Base-by-base conservation (phyloP, 2,888 invertebrate species). In the Drosophila ustulata region DNA sequence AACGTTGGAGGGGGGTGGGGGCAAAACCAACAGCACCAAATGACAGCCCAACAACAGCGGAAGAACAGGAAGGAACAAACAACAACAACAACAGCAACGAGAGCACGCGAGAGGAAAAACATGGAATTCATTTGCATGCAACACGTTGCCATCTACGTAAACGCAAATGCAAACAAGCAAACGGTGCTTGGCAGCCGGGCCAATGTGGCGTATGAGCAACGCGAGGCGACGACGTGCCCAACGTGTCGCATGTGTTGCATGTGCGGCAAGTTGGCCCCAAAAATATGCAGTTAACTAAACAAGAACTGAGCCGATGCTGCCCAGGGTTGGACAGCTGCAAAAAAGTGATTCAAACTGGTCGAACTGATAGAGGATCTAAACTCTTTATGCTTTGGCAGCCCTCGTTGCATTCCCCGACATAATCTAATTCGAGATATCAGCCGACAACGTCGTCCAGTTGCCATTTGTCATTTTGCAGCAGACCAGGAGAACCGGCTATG, bases 81-180 rank as follows among this genome's bases (percentile, higher is more conserved):
- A n/a, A n/a, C n/a, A n/a, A n/a, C n/a, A n/a, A n/a, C n/a, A n/a
- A n/a, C n/a, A 67, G 63, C 25, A 57, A 52, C 37, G 47, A 34
- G 7, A 30, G 30, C 30, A 30, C 8, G 23, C 25, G 28, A 43
- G 43, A 32, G 41, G 47, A 39, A 56, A 52, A 53, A 71, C 74
- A 78, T 66, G 72, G 69, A 72, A 82, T 85, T 89, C 88, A 85
- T 85, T 89, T 85, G 85, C 89, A 89, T 85, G 75, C 85, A 85
- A 85, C 85, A 85, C 89, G 89, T 85, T 88, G 85, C 78, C 65
- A 72, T 30, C 50, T 65, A 66, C 57, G 64, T 18, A 41, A 41
- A 41, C 39, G 39, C 39, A 41, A 41, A 41, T 41, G 39, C 75
- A 79, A 70, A 75, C 80, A 66, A 49, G 64, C 37, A 25, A 7